These are phyloP conservation scores for Limnephilus rhombicus DNA, from an alignment of 2,888 invertebrate species.

Conservation along the genomic window DNA sequence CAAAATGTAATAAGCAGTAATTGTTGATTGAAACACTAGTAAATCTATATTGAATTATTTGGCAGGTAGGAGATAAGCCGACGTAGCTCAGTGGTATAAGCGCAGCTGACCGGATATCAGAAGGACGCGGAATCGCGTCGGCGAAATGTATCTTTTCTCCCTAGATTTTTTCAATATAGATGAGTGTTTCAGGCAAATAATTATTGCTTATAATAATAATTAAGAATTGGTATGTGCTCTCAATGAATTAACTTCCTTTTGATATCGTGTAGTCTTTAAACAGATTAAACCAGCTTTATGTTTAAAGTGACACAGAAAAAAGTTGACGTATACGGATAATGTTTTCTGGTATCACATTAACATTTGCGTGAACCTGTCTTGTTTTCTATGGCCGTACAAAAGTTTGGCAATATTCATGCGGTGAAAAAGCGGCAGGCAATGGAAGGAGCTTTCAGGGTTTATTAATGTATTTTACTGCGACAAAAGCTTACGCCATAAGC, in stretches of 20 bases:
- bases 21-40: too few species aligned
- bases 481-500: slow-evolving; percentile 42
- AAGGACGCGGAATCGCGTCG: too few species aligned
- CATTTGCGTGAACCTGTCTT: slow-evolving; percentile 8
- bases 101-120: too few species aligned
- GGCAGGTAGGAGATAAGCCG: too few species aligned
- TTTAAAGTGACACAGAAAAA: not conserved
- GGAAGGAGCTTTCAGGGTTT: slow-evolving; percentile 43
- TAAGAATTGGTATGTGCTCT: not conserved
- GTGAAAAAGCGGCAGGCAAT: slow-evolving; percentile 8
- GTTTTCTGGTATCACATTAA: not conserved
- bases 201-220: too few species aligned
- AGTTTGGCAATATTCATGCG: slow-evolving; percentile 11
- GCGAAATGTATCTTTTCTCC: too few species aligned
- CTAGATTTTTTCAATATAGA: too few species aligned
- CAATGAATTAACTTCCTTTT: not conserved
- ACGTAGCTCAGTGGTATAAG: too few species aligned
- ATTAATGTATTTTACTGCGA: slow-evolving; percentile 47
- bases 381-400: slow-evolving; percentile 19
- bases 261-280: not conserved
- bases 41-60: too few species aligned
- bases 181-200: too few species aligned
- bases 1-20: too few species aligned
- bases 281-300: not conserved
- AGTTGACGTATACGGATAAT: not conserved